phyloP scores from a whole-genome alignment of 2,113 vertebrate species.

The Heliornis fulica region DNA sequence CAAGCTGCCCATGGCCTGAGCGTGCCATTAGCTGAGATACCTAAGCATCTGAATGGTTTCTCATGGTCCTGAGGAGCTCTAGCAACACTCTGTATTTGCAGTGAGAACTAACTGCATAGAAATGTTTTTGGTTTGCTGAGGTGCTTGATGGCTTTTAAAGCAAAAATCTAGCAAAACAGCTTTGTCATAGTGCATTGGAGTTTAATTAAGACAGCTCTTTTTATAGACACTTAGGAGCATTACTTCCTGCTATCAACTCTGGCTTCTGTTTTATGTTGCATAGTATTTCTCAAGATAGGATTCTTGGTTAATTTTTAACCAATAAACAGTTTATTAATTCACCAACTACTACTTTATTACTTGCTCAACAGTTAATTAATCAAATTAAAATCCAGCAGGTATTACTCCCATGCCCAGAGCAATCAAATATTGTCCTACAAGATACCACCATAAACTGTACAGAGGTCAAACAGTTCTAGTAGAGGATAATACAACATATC shows the following conservation, averaged over 20 bases:
- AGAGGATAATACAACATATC: background rate
- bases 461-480: background rate
- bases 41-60: background rate
- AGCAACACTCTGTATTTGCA: background rate
- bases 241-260: background rate
- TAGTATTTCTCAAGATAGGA: conserved; percentile 18
- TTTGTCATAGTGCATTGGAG: background rate
- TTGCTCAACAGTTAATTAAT: conserved; percentile 34
- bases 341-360: conserved; percentile 1
- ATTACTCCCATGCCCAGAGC: background rate
- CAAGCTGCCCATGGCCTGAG: background rate
- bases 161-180: background rate
- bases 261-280: conserved; percentile 17
- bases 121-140: background rate
- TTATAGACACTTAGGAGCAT: background rate
- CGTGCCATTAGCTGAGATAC: background rate
- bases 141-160: background rate
- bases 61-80: background rate
- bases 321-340: conserved; percentile 52
- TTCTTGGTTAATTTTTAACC: conserved; percentile 45
- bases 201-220: conserved; percentile 16
- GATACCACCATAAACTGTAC: background rate
- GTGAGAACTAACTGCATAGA: background rate
- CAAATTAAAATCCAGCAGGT: conserved; percentile 2
- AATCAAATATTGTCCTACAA: background rate